Percentiles rank a stretch among this genome's conserved stretches.
Conservation (phyloP, 2,113 vertebrate genomes). For the Datnioides undecimradiatus region DNA sequence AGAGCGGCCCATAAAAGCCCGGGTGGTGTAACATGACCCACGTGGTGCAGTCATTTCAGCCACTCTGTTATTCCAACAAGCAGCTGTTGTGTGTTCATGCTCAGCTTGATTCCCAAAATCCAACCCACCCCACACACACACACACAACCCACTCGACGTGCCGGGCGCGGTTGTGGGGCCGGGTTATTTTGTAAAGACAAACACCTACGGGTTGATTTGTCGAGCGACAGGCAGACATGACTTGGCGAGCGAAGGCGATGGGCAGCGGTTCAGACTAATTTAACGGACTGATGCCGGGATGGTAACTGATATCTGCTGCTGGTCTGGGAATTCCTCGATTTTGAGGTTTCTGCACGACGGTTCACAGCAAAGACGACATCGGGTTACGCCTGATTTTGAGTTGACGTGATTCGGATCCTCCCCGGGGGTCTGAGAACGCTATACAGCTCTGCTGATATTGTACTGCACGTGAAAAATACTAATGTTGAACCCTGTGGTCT, state of each 20-base stretch:
- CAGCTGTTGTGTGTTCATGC: slow-evolving; percentile 75
- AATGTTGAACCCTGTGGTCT: slow-evolving; percentile 7
- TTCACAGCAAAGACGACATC: not conserved
- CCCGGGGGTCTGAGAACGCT: slow-evolving; percentile 4
- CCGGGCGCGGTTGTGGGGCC: slow-evolving; percentile 43
- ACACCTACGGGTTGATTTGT: slow-evolving; percentile 60
- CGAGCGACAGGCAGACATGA: slow-evolving; percentile 47
- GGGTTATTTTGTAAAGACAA: slow-evolving; percentile 64
- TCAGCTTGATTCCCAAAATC: slow-evolving; percentile 63
- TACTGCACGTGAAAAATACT: slow-evolving; percentile 12
- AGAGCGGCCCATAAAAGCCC: slow-evolving; percentile 71
- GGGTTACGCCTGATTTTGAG: slow-evolving; percentile 6
- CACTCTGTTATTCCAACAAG: slow-evolving; percentile 76
- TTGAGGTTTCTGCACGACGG: slow-evolving; percentile 17
- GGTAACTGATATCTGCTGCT: slow-evolving; percentile 43
- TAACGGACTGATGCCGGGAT: slow-evolving; percentile 35
- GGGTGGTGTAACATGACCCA: slow-evolving; percentile 68
- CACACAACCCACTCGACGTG: not conserved
- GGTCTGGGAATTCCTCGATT: slow-evolving; percentile 43
- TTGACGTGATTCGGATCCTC: not conserved
- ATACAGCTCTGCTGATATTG: not conserved
- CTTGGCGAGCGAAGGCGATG: slow-evolving; percentile 33
- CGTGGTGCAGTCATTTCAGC: slow-evolving; percentile 58
- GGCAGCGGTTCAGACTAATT: slow-evolving; percentile 34
- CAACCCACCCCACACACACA: not conserved